phyloP scores from a whole-genome alignment of 2,888 invertebrate species.

The Hyposoter didymator region DNA sequence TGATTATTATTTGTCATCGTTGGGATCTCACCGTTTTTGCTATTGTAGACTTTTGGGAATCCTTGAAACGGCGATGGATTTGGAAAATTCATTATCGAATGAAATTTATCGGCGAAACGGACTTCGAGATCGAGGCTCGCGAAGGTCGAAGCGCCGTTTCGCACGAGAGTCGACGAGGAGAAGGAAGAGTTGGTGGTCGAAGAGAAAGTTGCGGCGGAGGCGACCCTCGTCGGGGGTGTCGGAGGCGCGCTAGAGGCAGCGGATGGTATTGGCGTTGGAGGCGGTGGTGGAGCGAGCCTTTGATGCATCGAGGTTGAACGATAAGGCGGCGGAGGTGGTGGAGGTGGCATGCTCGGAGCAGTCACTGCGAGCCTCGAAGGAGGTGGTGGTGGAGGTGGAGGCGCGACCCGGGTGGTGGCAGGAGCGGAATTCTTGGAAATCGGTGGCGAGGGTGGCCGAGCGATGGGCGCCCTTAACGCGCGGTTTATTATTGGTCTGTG shows the following conservation, averaged over 20 bases:
- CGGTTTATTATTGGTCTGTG: slow-evolving; percentile 84
- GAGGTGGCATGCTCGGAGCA: slow-evolving; percentile 82
- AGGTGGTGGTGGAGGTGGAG: slow-evolving; percentile 58
- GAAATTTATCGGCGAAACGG: slow-evolving; percentile 89
- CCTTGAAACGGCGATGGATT: slow-evolving; percentile 89
- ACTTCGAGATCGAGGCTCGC: slow-evolving; percentile 87
- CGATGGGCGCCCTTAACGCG: slow-evolving; percentile 86
- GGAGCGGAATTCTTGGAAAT: slow-evolving; percentile 85
- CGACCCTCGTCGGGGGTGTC: slow-evolving; percentile 71
- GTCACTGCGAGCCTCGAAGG: slow-evolving; percentile 78
- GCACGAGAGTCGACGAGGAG: slow-evolving; percentile 4
- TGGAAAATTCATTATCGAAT: slow-evolving; percentile 87
- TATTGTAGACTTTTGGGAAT: slow-evolving; percentile 89
- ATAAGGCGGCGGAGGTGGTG: slow-evolving; percentile 81
- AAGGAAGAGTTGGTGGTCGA: slow-evolving; percentile 11
- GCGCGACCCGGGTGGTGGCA: slow-evolving; percentile 51
- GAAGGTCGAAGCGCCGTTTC: slow-evolving; percentile 61
- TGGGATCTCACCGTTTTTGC: slow-evolving; percentile 86
- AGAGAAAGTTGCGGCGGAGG: slow-evolving; percentile 32
- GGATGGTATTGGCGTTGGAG: slow-evolving; percentile 75
- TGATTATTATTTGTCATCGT: slow-evolving; percentile 38
- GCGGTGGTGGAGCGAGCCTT: slow-evolving; percentile 72
- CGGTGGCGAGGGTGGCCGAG: slow-evolving; percentile 87
- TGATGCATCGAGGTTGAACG: slow-evolving; percentile 75
- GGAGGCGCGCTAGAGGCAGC: slow-evolving; percentile 84